Base-by-base conservation (phyloP, 2,797 vertebrate genomes). In the Smutsia temminckii region DNA sequence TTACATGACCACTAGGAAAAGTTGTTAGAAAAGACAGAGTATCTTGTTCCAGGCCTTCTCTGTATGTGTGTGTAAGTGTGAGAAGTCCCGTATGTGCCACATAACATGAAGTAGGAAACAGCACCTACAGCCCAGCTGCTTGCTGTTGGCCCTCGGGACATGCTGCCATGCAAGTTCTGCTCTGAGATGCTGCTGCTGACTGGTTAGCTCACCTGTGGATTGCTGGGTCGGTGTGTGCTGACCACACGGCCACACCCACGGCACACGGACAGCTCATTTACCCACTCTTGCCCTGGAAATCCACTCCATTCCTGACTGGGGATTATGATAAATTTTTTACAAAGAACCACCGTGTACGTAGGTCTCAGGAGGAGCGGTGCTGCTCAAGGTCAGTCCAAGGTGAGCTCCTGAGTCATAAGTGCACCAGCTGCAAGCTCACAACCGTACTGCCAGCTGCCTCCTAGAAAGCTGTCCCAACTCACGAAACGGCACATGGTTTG, bases 211-310 rank as follows among this genome's bases (percentile, higher is more conserved):
- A 46, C 46, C 46, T 11, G 46, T 10, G 46, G 46, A 46, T 11
- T 46, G 46, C 46, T 46, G 4, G 68, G 42, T 72, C 1, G 0
- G 55, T 8, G 8, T 57, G 12, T 18, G n/a, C 16, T 72, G 2
- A 17, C 2, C 1, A 32, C 0, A 1, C 61, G 0, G 29, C 37
- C 37, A 9, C n/a, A n/a, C 23, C 2, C 6, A 12, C 0, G 18
- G 40, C 34, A 6, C 42, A 34, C 1, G 8, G 18, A 57, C 37
- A 42, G 3, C 12, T 27, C 37, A 2, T 6, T 10, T 8, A 21
- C 55, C 25, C 29, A 10, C 1, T 32, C 71, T 37, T 69, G 46
- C 10, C 46, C 61, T 55, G 34, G 49, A 18, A 25, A 10, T 8
- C 34, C 9, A 42, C 85, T 53, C 25, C 8, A 11, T 46, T 32